Evolutionary conservation across 2,888 invertebrate species (phyloP), one percentile per base, ranked within the genome.

Genomic region (Atrina japonica): DNA sequence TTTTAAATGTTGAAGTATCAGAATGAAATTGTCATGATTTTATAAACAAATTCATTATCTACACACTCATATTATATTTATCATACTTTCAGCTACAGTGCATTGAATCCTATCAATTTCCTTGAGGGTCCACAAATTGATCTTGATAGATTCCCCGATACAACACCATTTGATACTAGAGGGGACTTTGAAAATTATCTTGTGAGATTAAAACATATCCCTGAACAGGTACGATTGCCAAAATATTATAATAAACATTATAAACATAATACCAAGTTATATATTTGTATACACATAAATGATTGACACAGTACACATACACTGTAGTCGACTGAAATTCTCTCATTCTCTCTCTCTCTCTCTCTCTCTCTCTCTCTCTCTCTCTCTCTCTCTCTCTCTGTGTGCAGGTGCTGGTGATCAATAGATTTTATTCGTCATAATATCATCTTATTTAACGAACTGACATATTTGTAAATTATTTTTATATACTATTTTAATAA

Each of bases 41-140:
- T 18, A 18, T 49, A 49, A 16, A 16, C 49, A n/a, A 9, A 49
- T 49, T 9, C n/a, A n/a, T n/a, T n/a, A n/a, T n/a, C n/a, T n/a
- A 29, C 52, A 30, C 6, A 30, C 30, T 27, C 16, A n/a, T 21
- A 18, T 14, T 18, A 14, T 25, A 11, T 21, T 18, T 23, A 18
- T 35, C 6, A 18, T n/a, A 23, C 30, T 75, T 77, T 14, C 75
- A 88, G 88, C n/a, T 88, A 84, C 65, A 82, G 81, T 14, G 64
- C 80, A 29, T 55, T 87, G 47, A 88, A 82, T 50, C 89, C 90
- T 0, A 52, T 90, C 7, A 88, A 83, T 61, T 88, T 85, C 68
- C 73, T 89, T 55, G 90, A 90, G 52, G 83, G 83, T 0, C 73
- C 76, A 53, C 75, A 78, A 16, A 72, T 69, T 23, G 75, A 82